Conservation (phyloP, 2,797 vertebrate species). For the Poeciliopsis gracilis region DNA sequence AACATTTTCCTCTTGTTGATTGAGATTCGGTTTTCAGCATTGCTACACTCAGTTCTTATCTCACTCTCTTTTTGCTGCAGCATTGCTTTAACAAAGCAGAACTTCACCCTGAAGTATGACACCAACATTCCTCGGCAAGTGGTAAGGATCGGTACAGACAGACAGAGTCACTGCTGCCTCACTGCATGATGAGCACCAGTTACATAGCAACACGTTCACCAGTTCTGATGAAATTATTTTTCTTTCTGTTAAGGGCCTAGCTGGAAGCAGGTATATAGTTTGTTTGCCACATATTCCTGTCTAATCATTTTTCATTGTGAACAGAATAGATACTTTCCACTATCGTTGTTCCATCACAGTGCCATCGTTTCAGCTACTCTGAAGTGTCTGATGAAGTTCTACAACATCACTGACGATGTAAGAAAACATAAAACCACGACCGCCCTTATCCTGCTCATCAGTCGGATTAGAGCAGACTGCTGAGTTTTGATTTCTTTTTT, state of each 20-base stretch:
- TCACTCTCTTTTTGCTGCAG: constrained; percentile 56
- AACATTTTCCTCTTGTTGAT: neutral
- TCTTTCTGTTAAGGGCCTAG: constrained; percentile 78
- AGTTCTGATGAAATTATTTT: neutral
- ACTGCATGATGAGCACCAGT: neutral
- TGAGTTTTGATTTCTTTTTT: neutral
- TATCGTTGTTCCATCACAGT: constrained; percentile 51
- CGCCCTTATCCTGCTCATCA: neutral
- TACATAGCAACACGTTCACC: neutral
- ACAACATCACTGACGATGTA: constrained; percentile 85
- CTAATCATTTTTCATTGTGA: neutral
- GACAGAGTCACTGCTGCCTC: neutral
- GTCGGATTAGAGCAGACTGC: neutral
- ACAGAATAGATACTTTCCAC: neutral
- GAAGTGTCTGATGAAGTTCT: constrained; percentile 87
- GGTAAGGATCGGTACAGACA: constrained; percentile 68
- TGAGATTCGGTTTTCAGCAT: neutral
- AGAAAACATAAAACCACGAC: constrained; percentile 13
- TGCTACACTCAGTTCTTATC: neutral
- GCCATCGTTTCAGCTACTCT: constrained; percentile 86
- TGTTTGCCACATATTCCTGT: fast-evolving
- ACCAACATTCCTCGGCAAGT: constrained; percentile 89
- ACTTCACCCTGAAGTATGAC: constrained; percentile 88
- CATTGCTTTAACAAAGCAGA: constrained; percentile 86
- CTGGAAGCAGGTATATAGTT: constrained; percentile 84